Percentiles rank a stretch among this genome's conserved stretches.
These are phyloP conservation scores for Brenthis ino DNA, from an alignment of 2,888 invertebrate genomes.

Conservation along the genomic window DNA sequence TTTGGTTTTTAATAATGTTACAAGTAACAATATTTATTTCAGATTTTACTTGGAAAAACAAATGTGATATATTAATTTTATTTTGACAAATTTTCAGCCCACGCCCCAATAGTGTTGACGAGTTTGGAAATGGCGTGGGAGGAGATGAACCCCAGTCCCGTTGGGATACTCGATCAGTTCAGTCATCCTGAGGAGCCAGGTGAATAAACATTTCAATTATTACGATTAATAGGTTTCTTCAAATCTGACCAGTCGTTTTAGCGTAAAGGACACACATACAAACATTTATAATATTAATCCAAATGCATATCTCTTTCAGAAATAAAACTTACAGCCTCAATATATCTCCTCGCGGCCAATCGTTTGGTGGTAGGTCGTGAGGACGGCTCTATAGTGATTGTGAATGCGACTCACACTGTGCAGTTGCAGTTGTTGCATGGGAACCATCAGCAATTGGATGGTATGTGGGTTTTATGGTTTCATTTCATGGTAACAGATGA, in stretches of 20 bases:
- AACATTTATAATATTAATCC: no score
- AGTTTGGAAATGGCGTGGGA: slow-evolving; percentile 94
- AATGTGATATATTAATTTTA: not conserved
- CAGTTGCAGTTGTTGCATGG: slow-evolving; percentile 95
- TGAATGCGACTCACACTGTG: slow-evolving; percentile 97
- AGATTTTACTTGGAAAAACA: no score
- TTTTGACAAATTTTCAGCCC: slow-evolving; percentile 60
- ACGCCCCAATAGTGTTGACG: slow-evolving; percentile 90
- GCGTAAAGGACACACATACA: no score
- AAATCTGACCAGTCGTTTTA: no score
- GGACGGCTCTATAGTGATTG: slow-evolving; percentile 97
- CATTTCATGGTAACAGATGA: not conserved
- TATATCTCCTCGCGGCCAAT: slow-evolving; percentile 96
- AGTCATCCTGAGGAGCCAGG: slow-evolving; percentile 87
- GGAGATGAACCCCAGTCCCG: slow-evolving; percentile 92
- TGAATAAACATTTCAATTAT: slow-evolving; percentile 33
- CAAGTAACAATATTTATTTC: no score
- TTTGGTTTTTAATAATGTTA: no score
- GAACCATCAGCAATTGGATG: slow-evolving; percentile 90
- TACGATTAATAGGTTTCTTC: no score
- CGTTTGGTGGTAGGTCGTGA: slow-evolving; percentile 96
- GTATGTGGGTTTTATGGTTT: slow-evolving; percentile 61
- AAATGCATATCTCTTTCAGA: slow-evolving; percentile 47
- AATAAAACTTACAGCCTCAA: slow-evolving; percentile 94
- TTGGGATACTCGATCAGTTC: slow-evolving; percentile 95